Evolutionary conservation across 2,113 vertebrate genomes (phyloP).

Genomic region (Cochlearius cochlearius): DNA sequence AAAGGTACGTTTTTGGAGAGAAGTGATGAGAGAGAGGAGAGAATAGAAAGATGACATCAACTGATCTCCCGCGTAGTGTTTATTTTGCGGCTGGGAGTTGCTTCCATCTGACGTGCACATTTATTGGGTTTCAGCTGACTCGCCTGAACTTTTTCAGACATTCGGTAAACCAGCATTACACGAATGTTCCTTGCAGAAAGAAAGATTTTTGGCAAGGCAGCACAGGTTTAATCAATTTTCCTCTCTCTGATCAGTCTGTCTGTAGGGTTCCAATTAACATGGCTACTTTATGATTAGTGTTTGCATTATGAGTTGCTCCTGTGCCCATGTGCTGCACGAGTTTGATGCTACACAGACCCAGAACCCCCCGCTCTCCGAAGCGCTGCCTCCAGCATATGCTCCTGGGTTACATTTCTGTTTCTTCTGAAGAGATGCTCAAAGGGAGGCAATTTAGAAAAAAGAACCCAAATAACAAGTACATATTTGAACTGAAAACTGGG

Average conservation of each 20-base stretch:
- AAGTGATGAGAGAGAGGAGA: too few relatives aligned
- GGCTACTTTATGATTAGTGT: neutral
- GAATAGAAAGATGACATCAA: neutral
- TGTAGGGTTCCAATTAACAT: neutral
- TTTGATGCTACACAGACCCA: neutral
- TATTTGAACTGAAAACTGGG: neutral
- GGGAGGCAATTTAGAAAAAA: neutral
- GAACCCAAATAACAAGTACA: fast-evolving
- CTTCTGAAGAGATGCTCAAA: neutral
- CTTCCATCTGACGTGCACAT: neutral
- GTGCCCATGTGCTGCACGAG: neutral
- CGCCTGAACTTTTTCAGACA: neutral
- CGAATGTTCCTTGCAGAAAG: neutral
- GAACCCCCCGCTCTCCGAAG: neutral
- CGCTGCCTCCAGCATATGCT: neutral
- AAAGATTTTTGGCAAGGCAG: neutral
- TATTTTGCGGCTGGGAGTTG: neutral
- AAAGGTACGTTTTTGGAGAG: neutral
- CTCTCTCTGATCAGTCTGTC: neutral
- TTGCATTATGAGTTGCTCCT: neutral
- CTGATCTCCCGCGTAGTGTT: neutral
- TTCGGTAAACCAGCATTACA: neutral
- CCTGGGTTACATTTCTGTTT: neutral
- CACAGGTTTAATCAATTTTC: neutral
- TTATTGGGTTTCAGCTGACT: neutral